phyloP scores from a whole-genome alignment of 2,113 vertebrate species.

The Gavialis gangeticus region DNA sequence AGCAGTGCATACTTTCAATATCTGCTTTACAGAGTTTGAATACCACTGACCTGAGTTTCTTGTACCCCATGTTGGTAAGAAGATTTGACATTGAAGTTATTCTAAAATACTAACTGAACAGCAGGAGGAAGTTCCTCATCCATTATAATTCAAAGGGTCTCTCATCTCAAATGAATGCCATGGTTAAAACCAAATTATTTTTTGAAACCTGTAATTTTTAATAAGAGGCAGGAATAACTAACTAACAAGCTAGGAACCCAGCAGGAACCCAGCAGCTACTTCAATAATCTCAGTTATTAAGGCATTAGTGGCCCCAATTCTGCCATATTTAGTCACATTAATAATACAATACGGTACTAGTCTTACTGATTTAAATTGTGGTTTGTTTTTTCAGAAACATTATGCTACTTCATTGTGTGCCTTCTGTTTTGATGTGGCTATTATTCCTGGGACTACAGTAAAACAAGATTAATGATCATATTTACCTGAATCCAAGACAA shows the following conservation, averaged over 20 bases:
- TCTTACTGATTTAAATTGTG: neutral
- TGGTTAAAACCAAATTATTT: neutral
- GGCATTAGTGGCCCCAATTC: neutral
- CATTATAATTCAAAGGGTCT: neutral
- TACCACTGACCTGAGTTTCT: neutral
- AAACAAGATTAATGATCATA: neutral
- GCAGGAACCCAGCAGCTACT: neutral
- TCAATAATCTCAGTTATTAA: neutral
- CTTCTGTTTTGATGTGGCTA: neutral
- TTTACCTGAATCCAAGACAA: no score
- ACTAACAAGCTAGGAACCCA: neutral
- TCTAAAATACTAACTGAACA: neutral
- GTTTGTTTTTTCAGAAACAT: neutral
- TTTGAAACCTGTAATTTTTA: neutral
- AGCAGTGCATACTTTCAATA: neutral
- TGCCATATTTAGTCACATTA: neutral
- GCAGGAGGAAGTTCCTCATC: neutral
- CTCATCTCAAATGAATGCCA: slow-evolving; percentile 13
- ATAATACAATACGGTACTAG: neutral
- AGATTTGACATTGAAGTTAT: neutral
- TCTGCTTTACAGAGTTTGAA: neutral
- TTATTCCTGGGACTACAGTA: neutral
- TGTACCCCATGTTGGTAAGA: neutral
- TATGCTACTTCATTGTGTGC: neutral
- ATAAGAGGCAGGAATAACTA: neutral